phyloP scores from a whole-genome alignment of 1,140 invertebrate species.

The Dinoponera quadriceps region DNA sequence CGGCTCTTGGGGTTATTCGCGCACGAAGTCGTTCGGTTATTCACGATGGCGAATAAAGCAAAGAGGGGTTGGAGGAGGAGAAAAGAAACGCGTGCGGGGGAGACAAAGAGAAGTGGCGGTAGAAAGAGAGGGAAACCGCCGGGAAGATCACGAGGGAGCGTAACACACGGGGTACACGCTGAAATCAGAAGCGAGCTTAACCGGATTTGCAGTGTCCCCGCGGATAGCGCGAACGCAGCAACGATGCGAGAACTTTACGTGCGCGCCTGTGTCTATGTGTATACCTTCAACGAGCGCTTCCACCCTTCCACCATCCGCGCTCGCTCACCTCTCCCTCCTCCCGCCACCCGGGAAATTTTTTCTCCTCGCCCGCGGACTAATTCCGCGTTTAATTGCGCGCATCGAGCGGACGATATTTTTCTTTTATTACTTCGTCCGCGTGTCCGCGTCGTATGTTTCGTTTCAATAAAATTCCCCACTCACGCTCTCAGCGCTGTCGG shows the following conservation, averaged over 20 bases:
- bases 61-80: background rate
- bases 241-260: constrained; percentile 60
- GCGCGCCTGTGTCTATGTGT: constrained; percentile 36
- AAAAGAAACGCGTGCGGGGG: background rate
- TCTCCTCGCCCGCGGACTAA: constrained; percentile 45
- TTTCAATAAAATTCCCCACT: constrained; percentile 57
- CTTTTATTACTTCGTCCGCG: constrained; percentile 53
- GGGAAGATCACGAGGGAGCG: constrained; percentile 39
- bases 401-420: constrained; percentile 56
- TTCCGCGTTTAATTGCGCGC: constrained; percentile 60
- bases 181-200: constrained; percentile 62
- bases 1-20: too few relatives aligned
- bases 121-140: background rate
- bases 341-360: constrained; percentile 10
- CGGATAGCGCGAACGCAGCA: constrained; percentile 57
- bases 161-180: constrained; percentile 43
- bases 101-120: background rate
- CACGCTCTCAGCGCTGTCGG: background rate
- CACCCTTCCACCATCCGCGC: constrained; percentile 3
- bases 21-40: too few relatives aligned
- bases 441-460: constrained; percentile 58
- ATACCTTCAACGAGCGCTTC: constrained; percentile 37
- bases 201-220: constrained; percentile 57
- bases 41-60: background rate
- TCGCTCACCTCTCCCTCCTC: background rate